Percentiles rank a stretch among this genome's conserved stretches.
Evolutionary conservation across 2,797 vertebrate genomes (phyloP).

Genomic region (Hippocampus kuda): DNA sequence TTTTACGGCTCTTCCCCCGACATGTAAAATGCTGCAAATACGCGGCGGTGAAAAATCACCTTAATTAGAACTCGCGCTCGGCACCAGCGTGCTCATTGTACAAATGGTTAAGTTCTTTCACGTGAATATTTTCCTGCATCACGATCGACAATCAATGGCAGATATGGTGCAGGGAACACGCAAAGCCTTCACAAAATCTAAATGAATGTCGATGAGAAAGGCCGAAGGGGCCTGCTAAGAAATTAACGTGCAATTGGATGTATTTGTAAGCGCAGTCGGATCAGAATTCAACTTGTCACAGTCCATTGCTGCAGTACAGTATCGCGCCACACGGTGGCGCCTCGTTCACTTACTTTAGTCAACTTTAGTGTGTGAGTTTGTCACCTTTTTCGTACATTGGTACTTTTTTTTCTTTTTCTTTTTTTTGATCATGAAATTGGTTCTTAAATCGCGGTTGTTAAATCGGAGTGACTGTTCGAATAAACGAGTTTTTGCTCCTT

Average conservation of each 20-base stretch:
- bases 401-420: no score
- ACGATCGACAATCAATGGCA: neutral
- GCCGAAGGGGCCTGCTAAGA: neutral
- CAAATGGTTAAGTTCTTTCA: conserved; percentile 2
- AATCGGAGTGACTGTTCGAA: no score
- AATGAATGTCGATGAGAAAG: neutral
- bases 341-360: no score
- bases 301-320: neutral
- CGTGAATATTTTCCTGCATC: neutral
- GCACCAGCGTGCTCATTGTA: neutral
- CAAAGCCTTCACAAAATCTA: neutral
- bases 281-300: neutral
- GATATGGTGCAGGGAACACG: neutral
- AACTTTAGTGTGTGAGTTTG: no score
- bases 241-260: neutral
- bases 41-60: conserved; percentile 2
- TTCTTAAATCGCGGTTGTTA: no score
- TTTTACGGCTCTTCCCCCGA: neutral
- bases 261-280: neutral
- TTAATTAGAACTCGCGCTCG: neutral
- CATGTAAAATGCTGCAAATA: conserved; percentile 3
- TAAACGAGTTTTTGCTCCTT: no score
- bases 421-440: no score
- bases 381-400: no score
- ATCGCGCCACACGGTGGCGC: neutral